A percentile compares a stretch with the other conserved stretches of the same genome.
Evolutionary conservation across 1,140 invertebrate species (phyloP).

Genomic region (Ceratoteleas bidentatus): DNA sequence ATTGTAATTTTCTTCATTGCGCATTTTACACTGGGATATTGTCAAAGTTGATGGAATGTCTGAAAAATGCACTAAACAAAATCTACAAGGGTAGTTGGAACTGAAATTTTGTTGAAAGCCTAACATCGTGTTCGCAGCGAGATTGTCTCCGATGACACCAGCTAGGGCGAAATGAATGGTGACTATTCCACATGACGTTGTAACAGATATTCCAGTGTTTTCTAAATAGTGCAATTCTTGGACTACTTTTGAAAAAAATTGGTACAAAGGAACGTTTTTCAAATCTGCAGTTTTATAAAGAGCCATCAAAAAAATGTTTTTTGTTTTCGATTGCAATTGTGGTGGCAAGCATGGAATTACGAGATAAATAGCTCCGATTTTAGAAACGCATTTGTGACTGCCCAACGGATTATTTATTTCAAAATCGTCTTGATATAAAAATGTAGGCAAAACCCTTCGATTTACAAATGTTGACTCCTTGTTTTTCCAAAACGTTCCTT

Average conservation of each 20-base stretch:
- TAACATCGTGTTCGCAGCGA: background rate
- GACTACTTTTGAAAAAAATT: background rate
- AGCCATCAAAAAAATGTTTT: background rate
- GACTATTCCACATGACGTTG: background rate
- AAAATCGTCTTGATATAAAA: background rate
- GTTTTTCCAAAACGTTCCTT: background rate
- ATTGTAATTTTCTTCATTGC: conserved; percentile 1
- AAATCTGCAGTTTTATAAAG: background rate
- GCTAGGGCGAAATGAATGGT: background rate
- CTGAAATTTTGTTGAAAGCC: conserved; percentile 1
- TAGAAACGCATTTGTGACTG: background rate
- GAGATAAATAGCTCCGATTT: background rate
- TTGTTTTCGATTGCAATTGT: background rate
- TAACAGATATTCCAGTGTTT: background rate
- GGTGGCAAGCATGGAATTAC: background rate
- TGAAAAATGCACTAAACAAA: background rate
- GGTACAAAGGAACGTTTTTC: background rate
- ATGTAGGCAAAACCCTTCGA: background rate
- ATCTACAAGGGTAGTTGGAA: background rate
- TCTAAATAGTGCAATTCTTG: background rate
- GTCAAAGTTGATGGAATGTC: background rate
- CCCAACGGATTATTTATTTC: background rate
- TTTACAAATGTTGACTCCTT: background rate
- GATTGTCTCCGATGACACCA: background rate
- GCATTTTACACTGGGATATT: background rate